A percentile compares a stretch with the other conserved stretches of the same genome.
phyloP scores from a whole-genome alignment of 2,113 vertebrate species.

The Carassius carassius region DNA sequence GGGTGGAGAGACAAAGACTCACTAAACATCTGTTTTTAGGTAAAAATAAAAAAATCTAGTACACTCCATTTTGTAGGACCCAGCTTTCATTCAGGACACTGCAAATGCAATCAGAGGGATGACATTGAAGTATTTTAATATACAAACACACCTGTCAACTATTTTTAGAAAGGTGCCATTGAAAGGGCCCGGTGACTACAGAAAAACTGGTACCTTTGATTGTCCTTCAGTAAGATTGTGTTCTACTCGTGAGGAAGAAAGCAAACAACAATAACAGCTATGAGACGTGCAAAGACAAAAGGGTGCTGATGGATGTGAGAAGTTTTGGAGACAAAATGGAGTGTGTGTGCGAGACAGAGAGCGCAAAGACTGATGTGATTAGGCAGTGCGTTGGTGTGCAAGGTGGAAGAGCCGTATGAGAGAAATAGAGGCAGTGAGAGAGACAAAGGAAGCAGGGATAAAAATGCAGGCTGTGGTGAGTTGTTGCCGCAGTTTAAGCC shows the following conservation, averaged over 20 bases:
- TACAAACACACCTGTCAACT: slow-evolving; percentile 44
- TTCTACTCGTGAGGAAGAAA: slow-evolving; percentile 19
- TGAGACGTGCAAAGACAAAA: slow-evolving; percentile 39
- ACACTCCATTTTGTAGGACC: neutral
- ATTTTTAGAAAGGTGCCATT: slow-evolving; percentile 54
- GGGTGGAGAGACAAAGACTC: neutral
- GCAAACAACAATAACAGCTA: slow-evolving; percentile 37
- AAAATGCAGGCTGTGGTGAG: slow-evolving; percentile 34
- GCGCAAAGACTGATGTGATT: slow-evolving; percentile 42
- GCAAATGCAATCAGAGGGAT: slow-evolving; percentile 43
- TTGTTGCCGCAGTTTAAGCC: neutral
- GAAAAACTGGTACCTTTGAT: neutral
- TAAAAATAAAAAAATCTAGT: neutral
- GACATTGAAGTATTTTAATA: slow-evolving; percentile 38
- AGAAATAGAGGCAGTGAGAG: slow-evolving; percentile 37
- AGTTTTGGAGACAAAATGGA: slow-evolving; percentile 38
- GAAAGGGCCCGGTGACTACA: slow-evolving; percentile 12
- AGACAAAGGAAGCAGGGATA: slow-evolving; percentile 44
- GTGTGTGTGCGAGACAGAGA: slow-evolving; percentile 19
- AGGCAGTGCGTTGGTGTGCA: slow-evolving; percentile 50
- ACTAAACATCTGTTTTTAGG: slow-evolving; percentile 5
- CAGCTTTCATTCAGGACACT: neutral
- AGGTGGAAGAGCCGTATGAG: slow-evolving; percentile 47
- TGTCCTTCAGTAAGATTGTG: neutral
- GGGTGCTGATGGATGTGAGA: slow-evolving; percentile 32